These are phyloP conservation scores for Nomada hirtipes DNA, from an alignment of 2,888 invertebrate species.

Conservation along the genomic window DNA sequence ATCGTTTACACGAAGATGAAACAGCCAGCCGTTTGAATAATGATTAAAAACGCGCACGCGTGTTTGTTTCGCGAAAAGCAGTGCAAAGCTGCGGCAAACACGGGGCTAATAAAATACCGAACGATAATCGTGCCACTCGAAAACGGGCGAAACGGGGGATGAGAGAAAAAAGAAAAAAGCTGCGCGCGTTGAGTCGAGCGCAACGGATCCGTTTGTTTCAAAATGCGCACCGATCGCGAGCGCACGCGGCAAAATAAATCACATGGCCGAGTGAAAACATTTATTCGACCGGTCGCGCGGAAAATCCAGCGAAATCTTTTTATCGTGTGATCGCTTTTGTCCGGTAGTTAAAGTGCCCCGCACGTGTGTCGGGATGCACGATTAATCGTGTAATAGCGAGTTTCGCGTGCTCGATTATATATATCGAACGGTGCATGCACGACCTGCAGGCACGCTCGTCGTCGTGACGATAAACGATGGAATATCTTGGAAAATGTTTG, in stretches of 20 bases:
- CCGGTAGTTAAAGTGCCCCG: constrained; percentile 17
- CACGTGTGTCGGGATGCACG: constrained; percentile 11
- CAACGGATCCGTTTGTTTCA: constrained; percentile 42
- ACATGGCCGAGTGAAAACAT: constrained; percentile 39
- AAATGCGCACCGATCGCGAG: constrained; percentile 17
- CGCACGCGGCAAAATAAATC: constrained; percentile 44
- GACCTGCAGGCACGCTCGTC: background rate
- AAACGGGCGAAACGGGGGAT: background rate
- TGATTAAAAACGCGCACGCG: constrained; percentile 17
- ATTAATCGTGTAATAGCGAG: constrained; percentile 54
- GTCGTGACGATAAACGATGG: constrained; percentile 51
- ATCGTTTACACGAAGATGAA: background rate
- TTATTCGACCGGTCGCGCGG: constrained; percentile 42
- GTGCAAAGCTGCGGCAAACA: constrained; percentile 15
- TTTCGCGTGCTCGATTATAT: constrained; percentile 8
- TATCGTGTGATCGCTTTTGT: constrained; percentile 45
- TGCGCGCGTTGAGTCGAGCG: constrained; percentile 5
- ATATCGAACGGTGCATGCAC: background rate
- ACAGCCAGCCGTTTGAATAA: background rate
- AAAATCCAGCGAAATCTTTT: constrained; percentile 54
- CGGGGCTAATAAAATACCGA: constrained; percentile 33
- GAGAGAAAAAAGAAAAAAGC: background rate
- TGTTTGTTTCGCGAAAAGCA: constrained; percentile 12
- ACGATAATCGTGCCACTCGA: constrained; percentile 27
- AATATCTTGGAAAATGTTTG: constrained; percentile 38